phyloP scores from a whole-genome alignment of 2,888 invertebrate species.

The Heliconius charithonia region DNA sequence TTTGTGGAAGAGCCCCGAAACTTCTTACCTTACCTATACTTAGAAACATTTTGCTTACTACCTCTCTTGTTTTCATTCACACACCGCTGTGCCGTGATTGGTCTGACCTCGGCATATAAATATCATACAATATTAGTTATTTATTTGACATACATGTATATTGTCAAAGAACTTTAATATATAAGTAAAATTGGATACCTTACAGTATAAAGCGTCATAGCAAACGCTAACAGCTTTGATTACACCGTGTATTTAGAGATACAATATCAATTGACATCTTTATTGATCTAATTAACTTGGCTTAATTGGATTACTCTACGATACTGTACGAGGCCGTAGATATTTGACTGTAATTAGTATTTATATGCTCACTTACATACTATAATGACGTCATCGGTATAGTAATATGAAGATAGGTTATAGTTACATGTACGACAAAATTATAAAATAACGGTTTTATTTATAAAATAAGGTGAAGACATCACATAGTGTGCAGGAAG shows the following conservation, averaged over 20 bases:
- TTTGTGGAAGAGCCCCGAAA: conserved; percentile 75
- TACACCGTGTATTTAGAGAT: conserved; percentile 15
- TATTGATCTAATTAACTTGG: conserved; percentile 28
- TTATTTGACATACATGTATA: neutral
- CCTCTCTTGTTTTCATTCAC: too few relatives aligned
- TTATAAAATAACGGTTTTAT: neutral
- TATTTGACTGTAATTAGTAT: conserved; percentile 26
- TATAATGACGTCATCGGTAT: neutral
- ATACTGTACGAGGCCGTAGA: neutral
- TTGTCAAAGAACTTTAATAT: neutral
- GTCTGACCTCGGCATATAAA: too few relatives aligned
- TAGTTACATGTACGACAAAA: neutral
- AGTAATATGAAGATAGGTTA: neutral
- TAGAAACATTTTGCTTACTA: neutral
- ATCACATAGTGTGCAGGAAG: too few relatives aligned
- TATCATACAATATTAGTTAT: too few relatives aligned
- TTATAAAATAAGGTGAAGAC: too few relatives aligned
- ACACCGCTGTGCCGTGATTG: too few relatives aligned
- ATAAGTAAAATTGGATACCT: neutral
- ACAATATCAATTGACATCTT: conserved; percentile 31
- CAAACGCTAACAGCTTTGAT: conserved; percentile 3
- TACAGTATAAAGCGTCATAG: neutral
- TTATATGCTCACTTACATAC: conserved; percentile 16
- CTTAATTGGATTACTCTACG: conserved; percentile 26
- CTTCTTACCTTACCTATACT: neutral